Evolutionary conservation across 30 jellyfish, hydroid and myxozoan genomes (phyloP), one percentile per base, ranked within the genome.

Genomic region (Mastigias papua): DNA sequence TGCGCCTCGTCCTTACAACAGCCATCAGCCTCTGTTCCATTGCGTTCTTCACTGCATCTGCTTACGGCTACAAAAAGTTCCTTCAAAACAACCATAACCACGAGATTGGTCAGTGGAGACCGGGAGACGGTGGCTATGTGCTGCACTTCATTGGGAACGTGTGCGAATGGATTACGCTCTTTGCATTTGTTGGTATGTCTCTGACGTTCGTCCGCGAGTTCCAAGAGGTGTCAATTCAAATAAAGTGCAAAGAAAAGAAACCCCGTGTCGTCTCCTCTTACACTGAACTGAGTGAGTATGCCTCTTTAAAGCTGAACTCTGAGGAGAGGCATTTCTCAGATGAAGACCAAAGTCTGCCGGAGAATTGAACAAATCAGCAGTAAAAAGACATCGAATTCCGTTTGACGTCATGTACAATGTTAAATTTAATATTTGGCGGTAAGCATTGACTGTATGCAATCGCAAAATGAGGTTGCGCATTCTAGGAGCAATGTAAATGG

Each of bases 131-230:
- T 10, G 98, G 98, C 25, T 92, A 92, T 65, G 60, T 62, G 31
- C 76, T 92, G 1, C 98, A 92, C 51, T 90, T 92, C 19, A 28
- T 87, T 35, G 86, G 97, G 78, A 92, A 92, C 75, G 42, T 93
- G 22, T 69, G 95, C n/a, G 97, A 92, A 35, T 92, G 98, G 98
- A 10, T 92, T 31, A 50, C 92, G 11, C 86, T 86, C 22, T 65
- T 92, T 29, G 62, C 93, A n/a, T 76, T 92, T 46, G 73, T 87
- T 34, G 86, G 84, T 72, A 25, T 77, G 80, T 60, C 93, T 31
- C 27, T 92, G 91, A 74, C 98, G 49, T 92, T 69, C 49, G 89
- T 86, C 75, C 76, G 91, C 22, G 98, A 92, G 60, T 92, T 92
- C 75, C 97, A 92, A 54, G 95, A 72, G 35, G 97, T 92, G 19